A percentile compares a stretch with the other conserved stretches of the same genome.
Evolutionary conservation across 2,888 invertebrate genomes (phyloP).

Genomic region (Callyntrura guangdongensis): DNA sequence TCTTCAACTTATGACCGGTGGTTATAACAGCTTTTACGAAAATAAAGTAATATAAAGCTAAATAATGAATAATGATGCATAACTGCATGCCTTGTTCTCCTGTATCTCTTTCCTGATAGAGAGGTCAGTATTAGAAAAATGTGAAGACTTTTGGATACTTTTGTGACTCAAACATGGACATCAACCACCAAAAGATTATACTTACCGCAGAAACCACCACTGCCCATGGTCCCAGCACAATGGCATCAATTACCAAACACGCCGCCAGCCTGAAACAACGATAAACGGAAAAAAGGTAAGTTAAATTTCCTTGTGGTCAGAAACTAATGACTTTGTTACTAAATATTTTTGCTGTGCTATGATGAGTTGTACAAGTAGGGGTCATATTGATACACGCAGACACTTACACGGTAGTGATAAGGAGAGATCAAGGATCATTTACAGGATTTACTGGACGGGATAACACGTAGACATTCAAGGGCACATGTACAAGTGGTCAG

Average conservation of each 20-base stretch:
- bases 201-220: conserved; percentile 70
- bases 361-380: conserved; percentile 21
- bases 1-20: no score
- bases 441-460: conserved; percentile 22
- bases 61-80: conserved; percentile 41
- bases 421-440: conserved; percentile 44
- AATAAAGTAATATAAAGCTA: neutral
- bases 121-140: neutral
- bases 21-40: neutral
- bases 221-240: conserved; percentile 57
- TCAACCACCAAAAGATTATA: neutral
- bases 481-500: conserved; percentile 16
- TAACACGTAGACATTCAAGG: neutral
- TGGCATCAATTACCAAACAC: conserved; percentile 55
- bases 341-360: neutral
- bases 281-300: conserved; percentile 1
- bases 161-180: neutral
- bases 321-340: neutral
- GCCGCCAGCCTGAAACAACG: conserved; percentile 65
- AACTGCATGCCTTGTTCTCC: neutral
- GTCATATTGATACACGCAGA: conserved; percentile 3
- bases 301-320: conserved; percentile 4
- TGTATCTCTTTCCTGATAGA: neutral
- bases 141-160: neutral
- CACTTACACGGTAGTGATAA: conserved; percentile 50